Percentiles rank a stretch among this genome's conserved stretches.
These are phyloP conservation scores for Deilephila elpenor DNA, from an alignment of 2,888 invertebrate genomes.

Conservation along the genomic window DNA sequence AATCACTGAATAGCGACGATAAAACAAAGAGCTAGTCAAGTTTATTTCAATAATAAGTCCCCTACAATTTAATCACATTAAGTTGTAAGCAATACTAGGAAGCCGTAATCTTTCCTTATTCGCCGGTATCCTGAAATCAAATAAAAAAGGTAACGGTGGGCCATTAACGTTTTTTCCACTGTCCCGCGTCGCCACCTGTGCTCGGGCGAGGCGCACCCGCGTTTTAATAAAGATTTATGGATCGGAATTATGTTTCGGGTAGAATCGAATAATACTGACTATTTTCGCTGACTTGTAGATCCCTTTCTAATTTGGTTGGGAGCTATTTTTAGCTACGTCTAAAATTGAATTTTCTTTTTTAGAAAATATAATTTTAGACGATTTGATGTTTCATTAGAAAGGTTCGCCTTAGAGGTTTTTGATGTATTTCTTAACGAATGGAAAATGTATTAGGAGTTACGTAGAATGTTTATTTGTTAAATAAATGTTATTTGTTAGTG, in stretches of 20 bases:
- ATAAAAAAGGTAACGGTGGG: slow-evolving; percentile 39
- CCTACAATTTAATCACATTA: not conserved
- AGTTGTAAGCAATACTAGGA: not conserved
- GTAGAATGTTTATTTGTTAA: no score
- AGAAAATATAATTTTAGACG: no score
- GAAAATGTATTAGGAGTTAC: no score
- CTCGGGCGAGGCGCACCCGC: slow-evolving; percentile 38
- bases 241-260: not conserved
- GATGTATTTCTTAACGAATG: no score
- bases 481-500: no score
- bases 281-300: not conserved
- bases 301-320: no score
- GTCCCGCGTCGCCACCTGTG: slow-evolving; percentile 45
- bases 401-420: no score
- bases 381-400: no score
- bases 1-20: no score
- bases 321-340: not conserved
- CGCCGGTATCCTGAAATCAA: slow-evolving; percentile 5
- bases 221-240: slow-evolving; percentile 41
- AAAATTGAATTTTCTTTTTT: no score
- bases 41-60: not conserved
- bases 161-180: slow-evolving; percentile 49
- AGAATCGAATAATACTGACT: not conserved
- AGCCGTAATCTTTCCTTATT: not conserved
- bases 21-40: not conserved